Conservation (phyloP, 2,888 invertebrate species). For the Blastobasis adustella region DNA sequence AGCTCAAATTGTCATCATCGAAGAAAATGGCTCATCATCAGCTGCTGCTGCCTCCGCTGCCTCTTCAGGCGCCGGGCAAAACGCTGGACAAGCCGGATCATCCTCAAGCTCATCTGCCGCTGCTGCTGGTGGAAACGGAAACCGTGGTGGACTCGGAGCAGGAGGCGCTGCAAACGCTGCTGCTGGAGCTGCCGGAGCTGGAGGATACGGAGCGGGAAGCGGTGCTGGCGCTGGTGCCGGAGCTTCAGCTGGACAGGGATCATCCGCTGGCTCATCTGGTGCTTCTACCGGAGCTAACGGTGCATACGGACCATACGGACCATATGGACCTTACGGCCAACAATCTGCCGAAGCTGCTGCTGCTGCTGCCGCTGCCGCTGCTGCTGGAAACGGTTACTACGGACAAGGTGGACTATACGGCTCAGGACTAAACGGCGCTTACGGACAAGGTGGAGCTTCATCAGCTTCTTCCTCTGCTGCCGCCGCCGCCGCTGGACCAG, state of each 20-base stretch:
- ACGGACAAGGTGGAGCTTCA: background rate
- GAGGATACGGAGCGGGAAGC: constrained; percentile 1
- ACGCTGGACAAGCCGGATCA: constrained; percentile 5
- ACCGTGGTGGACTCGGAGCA: background rate
- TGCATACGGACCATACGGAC: constrained; percentile 1
- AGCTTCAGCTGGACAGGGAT: background rate
- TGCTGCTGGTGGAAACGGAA: background rate
- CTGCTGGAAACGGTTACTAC: constrained; percentile 1
- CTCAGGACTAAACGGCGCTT: background rate
- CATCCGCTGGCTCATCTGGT: background rate
- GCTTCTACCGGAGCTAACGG: background rate
- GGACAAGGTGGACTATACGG: background rate
- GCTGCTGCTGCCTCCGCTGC: constrained; percentile 1
- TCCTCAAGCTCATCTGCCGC: constrained; percentile 1
- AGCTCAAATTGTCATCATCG: background rate
- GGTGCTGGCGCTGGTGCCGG: background rate
- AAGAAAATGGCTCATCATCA: background rate
- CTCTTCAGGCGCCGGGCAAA: background rate
- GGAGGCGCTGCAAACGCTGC: background rate
- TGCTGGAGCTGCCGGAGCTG: background rate
- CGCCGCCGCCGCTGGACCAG: background rate
- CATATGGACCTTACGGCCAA: background rate
- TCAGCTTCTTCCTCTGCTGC: background rate
- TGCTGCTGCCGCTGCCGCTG: constrained; percentile 1
- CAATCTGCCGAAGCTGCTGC: background rate